Percentiles rank a stretch among this genome's conserved stretches.
Evolutionary conservation across 2,113 vertebrate species (phyloP).

Genomic region (Cebidichthys violaceus): DNA sequence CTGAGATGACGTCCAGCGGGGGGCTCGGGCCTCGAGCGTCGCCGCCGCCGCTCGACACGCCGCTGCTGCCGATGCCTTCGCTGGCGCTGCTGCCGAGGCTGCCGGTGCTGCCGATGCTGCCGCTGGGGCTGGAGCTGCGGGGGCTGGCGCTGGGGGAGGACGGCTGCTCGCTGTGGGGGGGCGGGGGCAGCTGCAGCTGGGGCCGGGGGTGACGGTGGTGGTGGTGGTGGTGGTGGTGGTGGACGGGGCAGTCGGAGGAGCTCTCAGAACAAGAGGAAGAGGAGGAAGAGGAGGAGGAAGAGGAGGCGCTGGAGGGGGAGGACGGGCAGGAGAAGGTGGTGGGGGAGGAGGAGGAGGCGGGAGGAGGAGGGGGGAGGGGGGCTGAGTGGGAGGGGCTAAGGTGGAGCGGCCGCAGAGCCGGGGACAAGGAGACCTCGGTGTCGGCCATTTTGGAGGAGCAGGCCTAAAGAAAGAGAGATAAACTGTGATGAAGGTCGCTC

Average conservation of each 20-base stretch:
- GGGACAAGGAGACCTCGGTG: slow-evolving; percentile 81
- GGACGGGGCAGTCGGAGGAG: slow-evolving; percentile 68
- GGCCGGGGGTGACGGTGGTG: slow-evolving; percentile 48
- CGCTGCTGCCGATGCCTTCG: slow-evolving; percentile 64
- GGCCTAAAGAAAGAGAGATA: slow-evolving; percentile 18
- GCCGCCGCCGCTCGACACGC: slow-evolving; percentile 40
- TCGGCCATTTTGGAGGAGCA: slow-evolving; percentile 84
- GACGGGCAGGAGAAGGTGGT: slow-evolving; percentile 80
- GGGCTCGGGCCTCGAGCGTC: slow-evolving; percentile 74
- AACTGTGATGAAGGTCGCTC: neutral
- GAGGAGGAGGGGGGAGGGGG: slow-evolving; percentile 43
- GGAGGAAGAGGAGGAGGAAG: slow-evolving; percentile 57
- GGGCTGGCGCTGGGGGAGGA: slow-evolving; percentile 73
- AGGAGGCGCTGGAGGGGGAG: slow-evolving; percentile 73
- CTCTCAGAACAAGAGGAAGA: slow-evolving; percentile 70
- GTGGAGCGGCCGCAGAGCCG: slow-evolving; percentile 60
- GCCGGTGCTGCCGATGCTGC: slow-evolving; percentile 70
- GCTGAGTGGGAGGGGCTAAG: slow-evolving; percentile 66
- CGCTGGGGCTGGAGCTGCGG: slow-evolving; percentile 73
- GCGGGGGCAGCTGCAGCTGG: slow-evolving; percentile 58
- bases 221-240: slow-evolving; percentile 50
- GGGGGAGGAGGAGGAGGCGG: slow-evolving; percentile 65
- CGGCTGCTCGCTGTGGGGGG: slow-evolving; percentile 49
- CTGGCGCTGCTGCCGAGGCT: slow-evolving; percentile 67
- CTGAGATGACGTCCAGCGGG: slow-evolving; percentile 87